Conservation (phyloP, 1,140 invertebrate species). For the Drosophila ohnishii region DNA sequence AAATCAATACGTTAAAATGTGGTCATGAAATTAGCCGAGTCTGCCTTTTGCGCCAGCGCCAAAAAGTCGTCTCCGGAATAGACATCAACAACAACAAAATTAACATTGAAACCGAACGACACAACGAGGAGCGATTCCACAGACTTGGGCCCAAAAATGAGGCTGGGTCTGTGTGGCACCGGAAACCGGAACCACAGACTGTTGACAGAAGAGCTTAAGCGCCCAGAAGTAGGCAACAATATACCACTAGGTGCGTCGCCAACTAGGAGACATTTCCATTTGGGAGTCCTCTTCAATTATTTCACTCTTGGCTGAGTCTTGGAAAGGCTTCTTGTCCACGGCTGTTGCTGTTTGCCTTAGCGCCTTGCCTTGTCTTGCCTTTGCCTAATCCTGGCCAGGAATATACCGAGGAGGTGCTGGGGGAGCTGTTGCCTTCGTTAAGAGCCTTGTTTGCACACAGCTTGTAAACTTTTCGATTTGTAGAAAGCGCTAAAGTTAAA, state of each 20-base stretch:
- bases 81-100: slow-evolving; percentile 43
- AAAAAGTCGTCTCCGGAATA: slow-evolving; percentile 63
- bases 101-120: slow-evolving; percentile 25
- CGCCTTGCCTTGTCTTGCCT: slow-evolving; percentile 25
- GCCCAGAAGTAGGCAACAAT: slow-evolving; percentile 53
- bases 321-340: slow-evolving; percentile 15
- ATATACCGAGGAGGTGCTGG: background rate
- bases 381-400: slow-evolving; percentile 20
- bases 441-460: slow-evolving; percentile 39
- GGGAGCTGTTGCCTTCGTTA: slow-evolving; percentile 33
- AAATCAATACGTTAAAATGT: slow-evolving; percentile 77
- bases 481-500: slow-evolving; percentile 56
- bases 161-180: background rate
- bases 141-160: slow-evolving; percentile 33
- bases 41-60: slow-evolving; percentile 64
- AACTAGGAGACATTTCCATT: slow-evolving; percentile 55
- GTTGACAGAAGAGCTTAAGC: slow-evolving; percentile 72
- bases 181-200: slow-evolving; percentile 35
- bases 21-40: slow-evolving; percentile 75
- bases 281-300: slow-evolving; percentile 45
- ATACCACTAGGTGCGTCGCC: slow-evolving; percentile 22
- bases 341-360: slow-evolving; percentile 19
- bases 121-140: slow-evolving; percentile 35
- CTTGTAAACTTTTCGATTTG: slow-evolving; percentile 32
- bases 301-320: slow-evolving; percentile 60